Conservation (phyloP, 2,113 vertebrate genomes). For the Bubo bubo region DNA sequence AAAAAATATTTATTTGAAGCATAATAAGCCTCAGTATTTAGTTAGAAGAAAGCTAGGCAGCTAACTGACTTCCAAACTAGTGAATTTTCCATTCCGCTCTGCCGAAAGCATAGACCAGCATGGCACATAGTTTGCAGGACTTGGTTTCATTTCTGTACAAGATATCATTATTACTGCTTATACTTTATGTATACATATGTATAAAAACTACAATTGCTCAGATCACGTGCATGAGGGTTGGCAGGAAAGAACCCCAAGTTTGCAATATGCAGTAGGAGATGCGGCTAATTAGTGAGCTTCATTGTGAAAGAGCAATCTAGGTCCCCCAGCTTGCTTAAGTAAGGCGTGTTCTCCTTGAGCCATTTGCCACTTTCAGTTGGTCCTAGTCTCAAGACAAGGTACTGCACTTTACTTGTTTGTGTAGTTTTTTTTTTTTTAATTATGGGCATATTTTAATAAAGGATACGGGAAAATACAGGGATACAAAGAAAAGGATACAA, state of each 20-base stretch:
- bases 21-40: slow-evolving; percentile 72
- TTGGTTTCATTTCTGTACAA: neutral
- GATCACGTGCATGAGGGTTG: neutral
- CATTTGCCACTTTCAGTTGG: slow-evolving; percentile 1
- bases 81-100: slow-evolving; percentile 51
- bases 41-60: slow-evolving; percentile 44
- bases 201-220: neutral
- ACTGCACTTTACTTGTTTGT: neutral
- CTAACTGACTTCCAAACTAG: slow-evolving; percentile 64
- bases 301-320: neutral
- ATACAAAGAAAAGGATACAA: slow-evolving; percentile 64
- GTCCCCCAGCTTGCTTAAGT: neutral
- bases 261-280: neutral
- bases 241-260: neutral
- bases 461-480: neutral
- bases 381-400: neutral
- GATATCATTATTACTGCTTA: neutral
- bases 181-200: neutral
- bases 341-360: neutral
- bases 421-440: neutral
- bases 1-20: slow-evolving; percentile 60
- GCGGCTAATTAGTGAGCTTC: neutral
- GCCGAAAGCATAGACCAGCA: neutral
- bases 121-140: neutral
- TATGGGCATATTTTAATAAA: slow-evolving; percentile 33